phyloP scores from a whole-genome alignment of 2,113 vertebrate genomes.

The Plecturocebus donacophilus region DNA sequence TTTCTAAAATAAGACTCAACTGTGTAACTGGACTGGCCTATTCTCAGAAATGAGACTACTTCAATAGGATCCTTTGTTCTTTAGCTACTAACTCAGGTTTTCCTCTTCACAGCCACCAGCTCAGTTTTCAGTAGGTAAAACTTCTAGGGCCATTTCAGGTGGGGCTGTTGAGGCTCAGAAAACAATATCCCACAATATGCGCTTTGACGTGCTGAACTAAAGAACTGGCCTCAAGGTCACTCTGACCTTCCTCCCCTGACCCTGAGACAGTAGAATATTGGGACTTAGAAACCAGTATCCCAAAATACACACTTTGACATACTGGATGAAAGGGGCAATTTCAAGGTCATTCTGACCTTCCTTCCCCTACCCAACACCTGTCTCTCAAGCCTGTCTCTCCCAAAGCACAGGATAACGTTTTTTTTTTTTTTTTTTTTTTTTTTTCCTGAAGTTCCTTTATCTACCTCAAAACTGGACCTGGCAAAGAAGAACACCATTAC shows the following conservation, averaged over 20 bases:
- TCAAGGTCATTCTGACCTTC: neutral
- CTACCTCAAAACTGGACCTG: neutral
- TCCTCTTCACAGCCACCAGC: neutral
- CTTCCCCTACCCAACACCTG: neutral
- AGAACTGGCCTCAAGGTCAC: neutral
- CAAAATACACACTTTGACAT: neutral
- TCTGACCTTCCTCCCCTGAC: neutral
- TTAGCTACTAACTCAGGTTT: neutral
- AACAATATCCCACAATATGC: neutral
- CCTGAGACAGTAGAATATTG: neutral
- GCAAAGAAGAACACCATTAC: neutral
- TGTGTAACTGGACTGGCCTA: neutral
- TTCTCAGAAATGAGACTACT: neutral
- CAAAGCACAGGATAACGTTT: neutral
- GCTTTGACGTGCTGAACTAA: neutral
- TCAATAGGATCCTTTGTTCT: neutral
- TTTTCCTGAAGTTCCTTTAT: neutral
- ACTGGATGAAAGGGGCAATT: neutral
- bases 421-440: neutral
- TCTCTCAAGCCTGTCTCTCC: neutral
- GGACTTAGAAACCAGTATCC: neutral
- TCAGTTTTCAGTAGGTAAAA: neutral
- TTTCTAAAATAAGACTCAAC: neutral
- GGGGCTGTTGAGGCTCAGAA: neutral
- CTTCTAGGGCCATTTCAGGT: neutral